These are phyloP conservation scores for Dasypus novemcinctus DNA, from an alignment of 2,113 vertebrate species.

Conservation along the genomic window DNA sequence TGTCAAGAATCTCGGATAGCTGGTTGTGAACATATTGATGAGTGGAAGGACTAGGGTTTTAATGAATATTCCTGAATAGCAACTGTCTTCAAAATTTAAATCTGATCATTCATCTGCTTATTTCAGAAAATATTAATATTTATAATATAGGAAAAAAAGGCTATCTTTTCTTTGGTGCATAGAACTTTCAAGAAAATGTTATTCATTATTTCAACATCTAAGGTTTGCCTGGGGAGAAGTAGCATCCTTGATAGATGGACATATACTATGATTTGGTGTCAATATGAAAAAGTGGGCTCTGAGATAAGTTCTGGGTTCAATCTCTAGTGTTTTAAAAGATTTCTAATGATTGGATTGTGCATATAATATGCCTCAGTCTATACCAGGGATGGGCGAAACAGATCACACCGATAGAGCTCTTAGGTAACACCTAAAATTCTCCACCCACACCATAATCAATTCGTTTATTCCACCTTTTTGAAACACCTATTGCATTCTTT, in stretches of 20 bases:
- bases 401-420: not conserved
- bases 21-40: not conserved
- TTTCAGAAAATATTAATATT: conserved; percentile 2
- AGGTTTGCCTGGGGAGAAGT: not conserved
- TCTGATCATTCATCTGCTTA: not conserved
- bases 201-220: conserved; percentile 5
- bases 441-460: not conserved
- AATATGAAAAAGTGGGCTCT: conserved; percentile 2
- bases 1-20: conserved; percentile 13
- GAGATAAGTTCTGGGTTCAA: not conserved
- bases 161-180: not conserved
- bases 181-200: conserved; percentile 28
- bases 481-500: not conserved
- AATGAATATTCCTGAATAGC: conserved; percentile 1
- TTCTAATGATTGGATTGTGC: not conserved
- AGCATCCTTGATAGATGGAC: not conserved
- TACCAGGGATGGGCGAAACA: not conserved
- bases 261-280: not conserved
- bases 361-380: not conserved
- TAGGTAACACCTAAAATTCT: not conserved
- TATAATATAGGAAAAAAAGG: not conserved
- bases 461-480: not conserved
- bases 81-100: conserved; percentile 7
- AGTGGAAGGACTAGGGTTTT: not conserved
- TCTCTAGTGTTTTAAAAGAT: conserved; percentile 4